phyloP scores from a whole-genome alignment of 30 jellyfish, hydroid and myxozoan genomes.

The Hydractinia echinata region DNA sequence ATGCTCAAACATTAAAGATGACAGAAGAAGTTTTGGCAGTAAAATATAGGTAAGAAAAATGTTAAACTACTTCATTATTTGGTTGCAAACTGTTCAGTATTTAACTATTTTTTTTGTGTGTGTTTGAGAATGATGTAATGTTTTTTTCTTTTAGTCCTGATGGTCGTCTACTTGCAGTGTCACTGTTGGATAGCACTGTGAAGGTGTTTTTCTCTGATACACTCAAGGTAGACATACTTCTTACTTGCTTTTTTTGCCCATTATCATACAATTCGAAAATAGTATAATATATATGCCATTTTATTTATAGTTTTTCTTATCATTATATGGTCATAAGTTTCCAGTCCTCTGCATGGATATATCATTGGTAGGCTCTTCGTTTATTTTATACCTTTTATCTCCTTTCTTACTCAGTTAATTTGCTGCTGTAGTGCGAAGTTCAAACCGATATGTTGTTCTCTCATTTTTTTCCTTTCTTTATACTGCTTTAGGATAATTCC shows the following conservation, averaged over 20 bases:
- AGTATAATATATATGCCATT: background rate
- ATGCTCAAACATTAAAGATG: constrained; percentile 87
- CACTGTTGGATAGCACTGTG: constrained; percentile 87
- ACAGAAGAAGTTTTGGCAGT: constrained; percentile 82
- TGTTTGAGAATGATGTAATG: background rate
- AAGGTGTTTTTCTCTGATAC: constrained; percentile 94
- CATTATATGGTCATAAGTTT: constrained; percentile 95
- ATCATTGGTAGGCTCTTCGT: constrained; percentile 81
- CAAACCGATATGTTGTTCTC: constrained; percentile 32
- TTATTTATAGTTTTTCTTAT: constrained; percentile 61
- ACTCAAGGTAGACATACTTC: constrained; percentile 49
- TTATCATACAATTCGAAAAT: background rate
- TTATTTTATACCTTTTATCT: background rate
- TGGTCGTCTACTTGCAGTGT: constrained; percentile 75
- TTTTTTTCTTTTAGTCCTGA: constrained; percentile 64
- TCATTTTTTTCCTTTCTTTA: background rate
- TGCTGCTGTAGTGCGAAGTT: no score
- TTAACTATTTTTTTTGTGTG: background rate
- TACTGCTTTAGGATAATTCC: constrained; percentile 58
- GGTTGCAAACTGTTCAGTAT: background rate
- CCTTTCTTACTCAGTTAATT: background rate
- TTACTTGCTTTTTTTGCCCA: background rate
- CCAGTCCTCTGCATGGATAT: constrained; percentile 98
- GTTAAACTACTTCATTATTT: background rate
- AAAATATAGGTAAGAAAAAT: constrained; percentile 56